phyloP scores from a whole-genome alignment of 2,888 invertebrate genomes.

The Hemithea aestivaria region DNA sequence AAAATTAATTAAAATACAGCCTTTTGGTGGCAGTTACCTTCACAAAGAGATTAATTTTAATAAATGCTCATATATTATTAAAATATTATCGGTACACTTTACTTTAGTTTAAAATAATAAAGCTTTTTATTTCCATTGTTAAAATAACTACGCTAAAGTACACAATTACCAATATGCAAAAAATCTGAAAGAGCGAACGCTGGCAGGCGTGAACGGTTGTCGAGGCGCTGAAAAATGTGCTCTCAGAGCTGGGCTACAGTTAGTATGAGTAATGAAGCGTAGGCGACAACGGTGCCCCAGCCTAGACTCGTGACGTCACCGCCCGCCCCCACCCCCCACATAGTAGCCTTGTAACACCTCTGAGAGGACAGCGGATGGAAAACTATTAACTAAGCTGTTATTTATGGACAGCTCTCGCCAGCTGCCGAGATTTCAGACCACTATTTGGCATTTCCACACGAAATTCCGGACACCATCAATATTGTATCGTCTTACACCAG shows the following conservation, averaged over 20 bases:
- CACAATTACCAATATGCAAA: no score
- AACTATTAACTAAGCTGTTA: constrained; percentile 28
- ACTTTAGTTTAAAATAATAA: no score
- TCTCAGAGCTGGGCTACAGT: constrained; percentile 6
- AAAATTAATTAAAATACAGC: no score
- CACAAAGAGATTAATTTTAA: no score
- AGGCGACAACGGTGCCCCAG: constrained; percentile 9
- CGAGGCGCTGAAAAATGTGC: constrained; percentile 6
- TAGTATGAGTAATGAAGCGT: constrained; percentile 22
- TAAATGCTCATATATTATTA: no score
- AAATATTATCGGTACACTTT: no score
- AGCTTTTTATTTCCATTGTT: no score
- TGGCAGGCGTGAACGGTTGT: neutral
- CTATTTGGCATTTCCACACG: constrained; percentile 6
- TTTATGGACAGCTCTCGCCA: constrained; percentile 22
- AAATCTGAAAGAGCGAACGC: no score
- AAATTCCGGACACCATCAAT: constrained; percentile 11
- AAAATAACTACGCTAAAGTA: no score
- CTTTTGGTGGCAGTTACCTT: no score
- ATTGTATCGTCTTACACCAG: constrained; percentile 4
- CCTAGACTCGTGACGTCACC: constrained; percentile 24
- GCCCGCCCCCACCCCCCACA: constrained; percentile 5
- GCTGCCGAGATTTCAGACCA: constrained; percentile 19
- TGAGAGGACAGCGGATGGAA: constrained; percentile 19
- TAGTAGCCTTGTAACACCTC: constrained; percentile 19